Conservation (phyloP, 2,888 invertebrate species). For the Phaedon cochleariae region DNA sequence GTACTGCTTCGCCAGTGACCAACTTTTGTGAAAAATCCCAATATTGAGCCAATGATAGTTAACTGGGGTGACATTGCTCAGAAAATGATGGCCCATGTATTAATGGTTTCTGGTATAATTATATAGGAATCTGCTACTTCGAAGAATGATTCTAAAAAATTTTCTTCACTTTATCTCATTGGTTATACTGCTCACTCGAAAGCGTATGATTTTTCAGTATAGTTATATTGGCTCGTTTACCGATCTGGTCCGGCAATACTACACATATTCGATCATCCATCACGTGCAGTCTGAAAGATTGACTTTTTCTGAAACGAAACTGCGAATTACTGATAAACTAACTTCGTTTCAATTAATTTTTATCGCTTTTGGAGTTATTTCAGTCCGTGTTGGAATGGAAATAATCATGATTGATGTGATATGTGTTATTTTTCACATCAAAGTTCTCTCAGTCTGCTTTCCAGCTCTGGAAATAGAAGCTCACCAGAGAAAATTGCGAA, state of each 20-base stretch:
- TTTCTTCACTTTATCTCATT: no score
- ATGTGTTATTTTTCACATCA: slow-evolving; percentile 7
- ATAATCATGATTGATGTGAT: slow-evolving; percentile 20
- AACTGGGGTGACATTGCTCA: no score
- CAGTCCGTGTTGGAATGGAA: slow-evolving; percentile 11
- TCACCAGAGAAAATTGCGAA: not conserved
- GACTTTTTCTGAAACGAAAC: slow-evolving; percentile 23
- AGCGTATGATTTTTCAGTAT: no score
- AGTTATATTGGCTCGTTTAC: not conserved
- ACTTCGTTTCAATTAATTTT: slow-evolving; percentile 26
- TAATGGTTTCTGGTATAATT: no score
- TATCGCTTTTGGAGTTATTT: slow-evolving; percentile 22
- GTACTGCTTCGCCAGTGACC: no score
- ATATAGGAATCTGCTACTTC: no score
- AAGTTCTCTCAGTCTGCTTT: not conserved
- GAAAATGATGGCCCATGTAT: no score
- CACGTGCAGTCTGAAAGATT: slow-evolving; percentile 37
- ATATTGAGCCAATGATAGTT: no score
- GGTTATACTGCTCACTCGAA: no score
- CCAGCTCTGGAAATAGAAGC: not conserved
- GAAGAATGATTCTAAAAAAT: no score
- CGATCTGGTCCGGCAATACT: slow-evolving; percentile 20
- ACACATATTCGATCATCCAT: slow-evolving; percentile 38
- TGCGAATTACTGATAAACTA: slow-evolving; percentile 25
- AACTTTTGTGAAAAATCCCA: no score